Percentiles rank a stretch among this genome's conserved stretches.
phyloP scores from a whole-genome alignment of 2,113 vertebrate species.

The Oenanthe melanoleuca region DNA sequence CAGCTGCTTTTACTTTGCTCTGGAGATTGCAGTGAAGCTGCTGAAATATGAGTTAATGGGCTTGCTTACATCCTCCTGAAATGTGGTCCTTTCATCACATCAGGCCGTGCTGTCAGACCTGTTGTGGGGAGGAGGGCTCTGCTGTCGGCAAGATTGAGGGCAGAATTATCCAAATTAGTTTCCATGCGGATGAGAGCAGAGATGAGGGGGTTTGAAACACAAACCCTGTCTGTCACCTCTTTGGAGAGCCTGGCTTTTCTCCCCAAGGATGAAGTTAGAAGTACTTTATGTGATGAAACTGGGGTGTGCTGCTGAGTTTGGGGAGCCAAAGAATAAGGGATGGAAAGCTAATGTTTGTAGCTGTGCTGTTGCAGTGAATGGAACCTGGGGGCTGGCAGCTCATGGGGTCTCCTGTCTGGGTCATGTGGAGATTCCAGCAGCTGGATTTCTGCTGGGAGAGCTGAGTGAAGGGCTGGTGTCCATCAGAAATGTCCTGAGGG shows the following conservation, averaged over 20 bases:
- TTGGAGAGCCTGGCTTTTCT: not conserved
- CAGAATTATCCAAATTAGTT: constrained; percentile 45
- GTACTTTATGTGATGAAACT: not conserved
- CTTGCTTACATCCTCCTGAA: constrained; percentile 16
- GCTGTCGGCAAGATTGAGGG: constrained; percentile 56
- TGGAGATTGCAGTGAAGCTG: not conserved
- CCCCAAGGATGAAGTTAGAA: not conserved
- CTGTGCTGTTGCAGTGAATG: not conserved
- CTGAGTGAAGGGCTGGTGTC: not conserved
- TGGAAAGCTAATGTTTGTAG: not conserved
- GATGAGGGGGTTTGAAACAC: not conserved
- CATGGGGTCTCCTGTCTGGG: not conserved
- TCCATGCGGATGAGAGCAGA: not conserved
- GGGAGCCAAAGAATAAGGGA: not conserved
- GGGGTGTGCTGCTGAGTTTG: not conserved
- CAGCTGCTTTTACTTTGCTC: not conserved
- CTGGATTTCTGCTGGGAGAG: not conserved
- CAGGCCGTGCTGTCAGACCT: constrained; percentile 27
- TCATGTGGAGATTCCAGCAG: not conserved
- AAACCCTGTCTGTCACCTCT: not conserved
- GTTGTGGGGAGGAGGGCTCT: constrained; percentile 38
- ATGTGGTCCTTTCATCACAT: constrained; percentile 45
- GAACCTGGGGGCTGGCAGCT: not conserved
- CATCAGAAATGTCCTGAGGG: not conserved
- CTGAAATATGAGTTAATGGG: constrained; percentile 58